phyloP scores from a whole-genome alignment of 2,888 invertebrate genomes.

The Platycheirus albimanus region DNA sequence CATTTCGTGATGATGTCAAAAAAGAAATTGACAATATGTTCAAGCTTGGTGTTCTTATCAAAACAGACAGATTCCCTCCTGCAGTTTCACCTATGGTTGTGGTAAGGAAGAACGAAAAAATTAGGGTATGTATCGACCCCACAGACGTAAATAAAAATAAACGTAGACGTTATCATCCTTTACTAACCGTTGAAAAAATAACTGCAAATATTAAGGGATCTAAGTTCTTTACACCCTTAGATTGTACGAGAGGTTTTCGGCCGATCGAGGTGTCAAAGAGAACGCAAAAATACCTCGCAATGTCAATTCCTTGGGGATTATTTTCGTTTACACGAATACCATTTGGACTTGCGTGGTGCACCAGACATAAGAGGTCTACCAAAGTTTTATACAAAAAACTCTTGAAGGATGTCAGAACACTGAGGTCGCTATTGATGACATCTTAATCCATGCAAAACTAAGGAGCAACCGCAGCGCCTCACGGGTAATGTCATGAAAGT shows the following conservation, averaged over 20 bases:
- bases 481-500: slow-evolving; percentile 70
- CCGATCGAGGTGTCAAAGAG: slow-evolving; percentile 72
- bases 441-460: slow-evolving; percentile 74
- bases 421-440: slow-evolving; percentile 75
- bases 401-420: slow-evolving; percentile 68
- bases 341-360: slow-evolving; percentile 69
- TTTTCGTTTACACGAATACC: slow-evolving; percentile 69
- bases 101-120: slow-evolving; percentile 56
- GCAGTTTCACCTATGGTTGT: slow-evolving; percentile 66
- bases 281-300: slow-evolving; percentile 69
- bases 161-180: slow-evolving; percentile 59
- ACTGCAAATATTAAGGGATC: slow-evolving; percentile 58
- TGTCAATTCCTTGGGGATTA: slow-evolving; percentile 73
- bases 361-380: slow-evolving; percentile 77
- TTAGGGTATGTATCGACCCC: slow-evolving; percentile 52
- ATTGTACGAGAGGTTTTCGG: slow-evolving; percentile 72
- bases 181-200: slow-evolving; percentile 66
- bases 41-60: slow-evolving; percentile 42
- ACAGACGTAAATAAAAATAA: slow-evolving; percentile 67
- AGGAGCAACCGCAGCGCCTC: slow-evolving; percentile 68
- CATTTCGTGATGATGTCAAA: slow-evolving; percentile 52
- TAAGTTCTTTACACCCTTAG: slow-evolving; percentile 64
- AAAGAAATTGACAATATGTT: slow-evolving; percentile 63
- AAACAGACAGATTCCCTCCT: slow-evolving; percentile 49
- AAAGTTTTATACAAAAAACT: slow-evolving; percentile 70